Evolutionary conservation across 1,140 invertebrate species (phyloP).

Genomic region (Sweltsa coloradensis): DNA sequence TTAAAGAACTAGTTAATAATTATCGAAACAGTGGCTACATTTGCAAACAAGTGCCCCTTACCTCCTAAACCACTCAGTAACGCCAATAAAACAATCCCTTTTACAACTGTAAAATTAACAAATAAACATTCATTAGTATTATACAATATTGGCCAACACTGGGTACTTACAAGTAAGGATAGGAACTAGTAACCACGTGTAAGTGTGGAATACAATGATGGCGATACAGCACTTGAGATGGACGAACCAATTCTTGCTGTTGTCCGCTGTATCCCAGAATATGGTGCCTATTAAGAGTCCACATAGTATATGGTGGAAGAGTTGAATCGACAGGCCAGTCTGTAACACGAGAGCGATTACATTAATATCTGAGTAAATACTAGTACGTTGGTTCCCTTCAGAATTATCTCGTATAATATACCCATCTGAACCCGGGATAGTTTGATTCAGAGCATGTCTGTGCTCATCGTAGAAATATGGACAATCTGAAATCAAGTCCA

Average conservation of each 20-base stretch:
- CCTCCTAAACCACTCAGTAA: too few species aligned
- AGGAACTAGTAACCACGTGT: constrained; percentile 52
- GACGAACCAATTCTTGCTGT: constrained; percentile 48
- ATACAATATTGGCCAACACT: too few species aligned
- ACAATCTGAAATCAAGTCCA: too few species aligned
- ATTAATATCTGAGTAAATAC: background rate
- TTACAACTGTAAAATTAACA: too few species aligned
- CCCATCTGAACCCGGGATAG: background rate
- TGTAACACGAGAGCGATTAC: constrained; percentile 15
- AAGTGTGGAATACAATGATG: constrained; percentile 45
- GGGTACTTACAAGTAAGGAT: constrained; percentile 26
- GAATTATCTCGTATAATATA: background rate
- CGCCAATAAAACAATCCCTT: too few species aligned
- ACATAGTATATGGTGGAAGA: constrained; percentile 43
- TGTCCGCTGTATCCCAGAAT: constrained; percentile 43
- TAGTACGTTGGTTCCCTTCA: background rate
- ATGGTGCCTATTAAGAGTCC: constrained; percentile 40
- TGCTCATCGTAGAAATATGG: background rate
- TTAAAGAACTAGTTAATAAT: too few species aligned
- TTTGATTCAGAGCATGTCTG: background rate
- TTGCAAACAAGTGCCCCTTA: too few species aligned
- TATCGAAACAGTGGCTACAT: too few species aligned
- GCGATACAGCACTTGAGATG: constrained; percentile 52
- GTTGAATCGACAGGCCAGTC: constrained; percentile 40
- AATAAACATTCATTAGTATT: too few species aligned